These are phyloP conservation scores for Bucorvus abyssinicus DNA, from an alignment of 2,797 vertebrate species.

Conservation along the genomic window DNA sequence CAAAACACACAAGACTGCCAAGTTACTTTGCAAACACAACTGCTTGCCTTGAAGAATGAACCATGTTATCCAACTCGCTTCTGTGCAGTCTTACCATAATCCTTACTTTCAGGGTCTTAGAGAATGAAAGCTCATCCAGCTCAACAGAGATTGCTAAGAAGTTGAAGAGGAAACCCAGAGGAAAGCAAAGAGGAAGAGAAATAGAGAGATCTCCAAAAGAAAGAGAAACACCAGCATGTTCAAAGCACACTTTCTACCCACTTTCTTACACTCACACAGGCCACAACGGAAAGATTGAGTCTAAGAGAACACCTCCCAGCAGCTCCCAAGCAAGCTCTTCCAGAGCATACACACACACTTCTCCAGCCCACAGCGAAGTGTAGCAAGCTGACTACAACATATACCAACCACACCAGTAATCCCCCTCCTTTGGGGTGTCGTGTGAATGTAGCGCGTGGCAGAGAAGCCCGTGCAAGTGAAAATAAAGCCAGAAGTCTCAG, in stretches of 20 bases:
- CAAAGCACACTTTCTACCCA: not conserved
- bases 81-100: not conserved
- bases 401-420: not conserved
- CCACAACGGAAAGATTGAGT: not conserved
- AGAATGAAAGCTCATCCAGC: not conserved
- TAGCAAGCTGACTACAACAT: fast-evolving
- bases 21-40: conserved; percentile 34
- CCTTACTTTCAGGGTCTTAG: conserved; percentile 10
- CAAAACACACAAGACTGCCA: conserved; percentile 40
- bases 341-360: not conserved
- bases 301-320: not conserved
- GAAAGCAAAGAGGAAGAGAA: not conserved
- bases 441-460: fast-evolving
- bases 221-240: not conserved
- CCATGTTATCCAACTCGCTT: not conserved
- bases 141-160: not conserved
- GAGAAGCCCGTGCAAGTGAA: not conserved
- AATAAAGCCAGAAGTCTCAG: not conserved
- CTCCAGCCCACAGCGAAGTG: not conserved
- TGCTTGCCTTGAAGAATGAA: not conserved
- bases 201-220: not conserved
- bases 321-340: not conserved
- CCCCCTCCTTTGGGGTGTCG: fast-evolving
- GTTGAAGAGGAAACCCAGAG: not conserved
- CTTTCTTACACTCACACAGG: not conserved